Base-by-base conservation (phyloP, 2,113 vertebrate species). In the Istiophorus platypterus region DNA sequence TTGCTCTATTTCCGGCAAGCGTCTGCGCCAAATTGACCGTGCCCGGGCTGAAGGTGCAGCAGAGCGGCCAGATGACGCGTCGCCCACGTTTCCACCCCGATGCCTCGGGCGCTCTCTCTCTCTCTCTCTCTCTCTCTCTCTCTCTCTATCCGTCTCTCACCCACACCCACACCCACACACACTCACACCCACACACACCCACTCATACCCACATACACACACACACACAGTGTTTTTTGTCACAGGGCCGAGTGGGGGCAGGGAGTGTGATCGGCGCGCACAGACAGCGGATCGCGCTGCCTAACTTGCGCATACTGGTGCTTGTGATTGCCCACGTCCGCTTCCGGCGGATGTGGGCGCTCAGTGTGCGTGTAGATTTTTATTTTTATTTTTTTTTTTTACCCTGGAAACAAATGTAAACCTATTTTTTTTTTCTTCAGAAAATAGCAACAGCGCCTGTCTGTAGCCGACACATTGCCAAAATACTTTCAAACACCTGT, bases 181-280 rank as follows among this genome's bases (percentile, higher is more conserved):
- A n/a, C n/a, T n/a, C n/a, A n/a, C n/a, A n/a, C n/a, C n/a, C n/a
- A n/a, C n/a, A n/a, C n/a, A n/a, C n/a, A n/a, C n/a, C n/a, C n/a
- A n/a, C n/a, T n/a, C n/a, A n/a, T n/a, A n/a, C n/a, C n/a, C 41
- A 56, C 65, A 11, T 15, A 66, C 42, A 29, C 39, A 7, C 61
- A 17, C 56, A 6, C 59, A 65, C 74, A 49, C 75, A 64, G 27
- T 15, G 18, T 70, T 70, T 74, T 72, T 47, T 63, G 59, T 69
- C 54, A 64, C 62, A 45, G 49, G 31, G 63, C 24, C 45, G 49
- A 61, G 82, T 85, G 89, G 90, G 90, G 91, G 89, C 74, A 81
- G 91, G 91, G 80, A 63, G 54, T 45, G 66, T 80, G 77, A 87
- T 57, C 82, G 82, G 89, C 87, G 86, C 83, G 88, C 83, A 79